Base-by-base conservation (phyloP, 2,888 invertebrate genomes). In the Crocallis elinguaria region DNA sequence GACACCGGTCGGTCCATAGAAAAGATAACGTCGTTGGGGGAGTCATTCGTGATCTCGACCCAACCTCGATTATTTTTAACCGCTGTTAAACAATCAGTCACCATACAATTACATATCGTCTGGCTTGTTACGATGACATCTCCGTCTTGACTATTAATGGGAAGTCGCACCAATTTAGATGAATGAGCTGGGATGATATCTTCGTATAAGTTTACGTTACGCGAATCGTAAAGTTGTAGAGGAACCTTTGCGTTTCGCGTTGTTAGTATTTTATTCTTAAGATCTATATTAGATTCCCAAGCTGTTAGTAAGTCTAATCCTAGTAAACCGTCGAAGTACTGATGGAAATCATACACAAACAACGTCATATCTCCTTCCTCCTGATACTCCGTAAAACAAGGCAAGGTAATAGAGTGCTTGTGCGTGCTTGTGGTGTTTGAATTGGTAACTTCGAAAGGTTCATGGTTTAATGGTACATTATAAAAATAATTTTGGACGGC, bases 241-340 rank as follows among this genome's bases (percentile, higher is more conserved):
- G 60, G 60, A 11, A 48, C 66, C 6, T 19, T 19, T 0, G 62
- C 35, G 7, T 21, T 27, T 12, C 19, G 19, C 1, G 66, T 67
- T 4, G 29, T 43, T 3, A 69, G 35, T 0, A 19, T 29, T 21
- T 53, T 52, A 14, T 62, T 45, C 49, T 64, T 69, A 0, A 58
- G 46, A 19, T 71, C 64, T 3, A 73, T 66, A 0, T 19, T 50
- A 4, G 65, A 36, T 30, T 64, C 63, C 62, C 60, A 69, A 19
- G 59, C 57, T 3, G 45, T 43, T 29, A 71, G 36, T 17, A 70
- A 37, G 39, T 73, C 69, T 4, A 56, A 12, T 6, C 70, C 71
- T 43, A 71, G 64, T 0, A 69, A 36, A 3, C 71, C 70, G 25
- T 69, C 67, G 13, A 72, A 74, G 36, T 57, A 62, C 11, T 71